Base-by-base conservation (phyloP, 2,888 invertebrate genomes). In the Germaria angustata region DNA sequence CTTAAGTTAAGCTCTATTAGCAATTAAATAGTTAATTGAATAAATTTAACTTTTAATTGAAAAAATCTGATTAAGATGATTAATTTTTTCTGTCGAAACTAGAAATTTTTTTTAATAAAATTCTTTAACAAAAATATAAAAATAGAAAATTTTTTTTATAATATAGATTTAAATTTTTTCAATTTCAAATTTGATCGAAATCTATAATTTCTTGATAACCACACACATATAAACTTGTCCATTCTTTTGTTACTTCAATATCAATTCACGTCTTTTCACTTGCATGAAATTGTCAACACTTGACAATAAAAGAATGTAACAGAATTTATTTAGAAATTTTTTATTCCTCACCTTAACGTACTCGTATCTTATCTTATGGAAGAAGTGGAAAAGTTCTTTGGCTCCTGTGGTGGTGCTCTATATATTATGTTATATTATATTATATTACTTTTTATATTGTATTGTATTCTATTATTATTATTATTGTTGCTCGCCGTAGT, bases 311-410 rank as follows among this genome's bases (percentile, higher is more conserved):
- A 71, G 11, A 28, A 36, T 65, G 28, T 51, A 65, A 59, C 15
- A 32, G 8, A 71, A 57, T 72, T 65, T 71, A 39, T 71, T 28
- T 57, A 17, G 24, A 57, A 24, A 49, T 22, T 13, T 41, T 46
- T 55, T 36, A 17, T 15, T 55, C 8, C 1, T 34, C 6, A 8
- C 11, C 28, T 51, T 28, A 20, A 2, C 2, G 13, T 49, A 9
- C 13, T 57, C 28, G 3, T 28, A 28, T 4, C 17, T 68, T 41
- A 41, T 61, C 9, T 59, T 46, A 22, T 34, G 57, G 11, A 46
- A 20, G 44, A 53, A 76, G 36, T 66, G 55, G 39, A 68, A 69
- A 80, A 80, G 75, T 77, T 72, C 28, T 77, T 81, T 72, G 65
- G 44, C 51, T 72, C 59, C 72, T 77, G 41, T 36, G 59, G 66